phyloP scores from a whole-genome alignment of 1,140 invertebrate species.

The Agrilus planipennis region DNA sequence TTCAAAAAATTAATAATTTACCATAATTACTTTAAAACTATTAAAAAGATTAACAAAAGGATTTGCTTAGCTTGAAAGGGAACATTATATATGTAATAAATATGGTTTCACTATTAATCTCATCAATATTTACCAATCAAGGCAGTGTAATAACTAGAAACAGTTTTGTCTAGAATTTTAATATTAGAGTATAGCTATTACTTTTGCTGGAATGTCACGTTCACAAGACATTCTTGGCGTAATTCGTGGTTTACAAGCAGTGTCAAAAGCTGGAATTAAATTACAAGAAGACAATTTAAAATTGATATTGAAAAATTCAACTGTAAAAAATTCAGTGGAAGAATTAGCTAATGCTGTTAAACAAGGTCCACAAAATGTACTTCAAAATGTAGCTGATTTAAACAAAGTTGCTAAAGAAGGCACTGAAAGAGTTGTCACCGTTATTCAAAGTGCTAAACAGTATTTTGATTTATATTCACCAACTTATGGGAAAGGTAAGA shows the following conservation, averaged over 20 bases:
- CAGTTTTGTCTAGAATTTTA: no score
- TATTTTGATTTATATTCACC: conserved; percentile 19
- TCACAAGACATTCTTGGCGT: conserved; percentile 46
- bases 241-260: conserved; percentile 46
- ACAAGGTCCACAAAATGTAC: neutral
- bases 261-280: conserved; percentile 44
- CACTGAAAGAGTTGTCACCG: conserved; percentile 35
- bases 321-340: conserved; percentile 38
- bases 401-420: conserved; percentile 47
- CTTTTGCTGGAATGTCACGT: conserved; percentile 37
- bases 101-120: no score
- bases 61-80: no score
- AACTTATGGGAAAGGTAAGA: neutral
- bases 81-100: no score
- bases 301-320: conserved; percentile 51
- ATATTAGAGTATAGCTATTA: no score
- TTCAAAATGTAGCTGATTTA: conserved; percentile 11
- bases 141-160: no score
- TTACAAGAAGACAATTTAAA: conserved; percentile 42
- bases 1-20: no score
- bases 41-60: no score
- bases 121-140: no score
- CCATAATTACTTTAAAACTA: no score
- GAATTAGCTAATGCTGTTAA: conserved; percentile 10
- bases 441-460: conserved; percentile 23